Base-by-base conservation (phyloP, 1,140 invertebrate species). In the Ceratina japonica region DNA sequence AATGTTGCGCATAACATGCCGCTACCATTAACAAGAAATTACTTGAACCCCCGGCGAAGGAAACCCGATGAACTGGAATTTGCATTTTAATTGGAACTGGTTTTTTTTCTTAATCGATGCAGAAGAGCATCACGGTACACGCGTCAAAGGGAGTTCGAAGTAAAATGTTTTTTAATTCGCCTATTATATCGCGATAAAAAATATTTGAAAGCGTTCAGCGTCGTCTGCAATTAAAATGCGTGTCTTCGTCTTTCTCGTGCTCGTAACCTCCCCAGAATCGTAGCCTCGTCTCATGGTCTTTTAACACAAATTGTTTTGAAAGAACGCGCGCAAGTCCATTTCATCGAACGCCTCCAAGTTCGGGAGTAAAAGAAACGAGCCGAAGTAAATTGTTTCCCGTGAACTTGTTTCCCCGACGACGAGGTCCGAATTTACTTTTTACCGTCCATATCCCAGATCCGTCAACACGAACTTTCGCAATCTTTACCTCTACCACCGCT, bases 1-100 rank as follows among this genome's bases (percentile, higher is more conserved):
- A 82, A 82, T 66, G 79, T 80, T 75, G 10, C 27, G 27, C 62
- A 51, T 51, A 61, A 56, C 18, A 20, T 22, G 24, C 20, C 22
- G 31, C 68, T 71, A 56, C n/a, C 37, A 18, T 51, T 66, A 76
- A 64, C 58, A 75, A 49, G 51, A 20, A 56, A 58, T 49, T 56
- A 56, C 51, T 44, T 15, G 73, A 66, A 58, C 49, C 73, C 54
- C 10, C n/a, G n/a, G 15, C 10, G n/a, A 58, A 44, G 51, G 10
- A 56, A 52, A 0, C 44, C 22, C 16, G 18, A 52, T 52, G 62
- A 13, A 5, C 15, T 2, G 22, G 18, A 73, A 63, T 73, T 73
- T 73, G 71, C 59, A 73, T 73, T 73, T 73, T 73, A 73, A 63
- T 73, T 51, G 70, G 22, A 62, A 1, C 3, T 2, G 22, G 16